Evolutionary conservation across 2,888 invertebrate genomes (phyloP).

Genomic region (Parnassius orleans): DNA sequence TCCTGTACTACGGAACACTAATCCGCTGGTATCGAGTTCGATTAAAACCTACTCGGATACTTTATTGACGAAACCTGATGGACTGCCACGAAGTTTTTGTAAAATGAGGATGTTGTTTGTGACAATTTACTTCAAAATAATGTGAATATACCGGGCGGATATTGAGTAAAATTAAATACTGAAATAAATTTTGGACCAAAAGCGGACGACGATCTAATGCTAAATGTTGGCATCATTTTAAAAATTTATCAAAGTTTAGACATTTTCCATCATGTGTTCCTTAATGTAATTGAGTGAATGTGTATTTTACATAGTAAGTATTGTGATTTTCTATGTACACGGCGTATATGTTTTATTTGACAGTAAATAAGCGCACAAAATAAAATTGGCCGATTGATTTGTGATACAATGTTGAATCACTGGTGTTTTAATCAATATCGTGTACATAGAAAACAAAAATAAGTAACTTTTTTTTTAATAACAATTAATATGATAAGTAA

Average conservation of each 20-base stretch:
- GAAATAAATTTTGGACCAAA: constrained; percentile 67
- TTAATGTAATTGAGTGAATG: constrained; percentile 23
- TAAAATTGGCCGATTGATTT: constrained; percentile 52
- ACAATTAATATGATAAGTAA: constrained; percentile 48
- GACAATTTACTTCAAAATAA: background rate
- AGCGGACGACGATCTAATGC: constrained; percentile 65
- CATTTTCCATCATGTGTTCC: constrained; percentile 27
- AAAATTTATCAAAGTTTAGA: constrained; percentile 22
- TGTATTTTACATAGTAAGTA: constrained; percentile 16
- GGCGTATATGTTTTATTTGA: constrained; percentile 7
- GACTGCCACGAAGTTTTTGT: background rate
- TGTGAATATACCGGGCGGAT: background rate
- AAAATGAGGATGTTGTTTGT: background rate
- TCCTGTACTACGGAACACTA: background rate
- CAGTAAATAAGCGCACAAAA: constrained; percentile 27
- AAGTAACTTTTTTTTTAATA: constrained; percentile 27
- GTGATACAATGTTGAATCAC: constrained; percentile 44
- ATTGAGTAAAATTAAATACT: background rate
- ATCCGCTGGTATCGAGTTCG: constrained; percentile 3
- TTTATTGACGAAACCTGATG: background rate
- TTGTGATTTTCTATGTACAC: constrained; percentile 23
- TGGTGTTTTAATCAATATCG: constrained; percentile 39
- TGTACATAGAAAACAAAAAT: constrained; percentile 31
- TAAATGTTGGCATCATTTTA: constrained; percentile 35
- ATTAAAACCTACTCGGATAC: background rate